These are phyloP conservation scores for Cygnus olor DNA, from an alignment of 2,797 vertebrate species.

Conservation along the genomic window DNA sequence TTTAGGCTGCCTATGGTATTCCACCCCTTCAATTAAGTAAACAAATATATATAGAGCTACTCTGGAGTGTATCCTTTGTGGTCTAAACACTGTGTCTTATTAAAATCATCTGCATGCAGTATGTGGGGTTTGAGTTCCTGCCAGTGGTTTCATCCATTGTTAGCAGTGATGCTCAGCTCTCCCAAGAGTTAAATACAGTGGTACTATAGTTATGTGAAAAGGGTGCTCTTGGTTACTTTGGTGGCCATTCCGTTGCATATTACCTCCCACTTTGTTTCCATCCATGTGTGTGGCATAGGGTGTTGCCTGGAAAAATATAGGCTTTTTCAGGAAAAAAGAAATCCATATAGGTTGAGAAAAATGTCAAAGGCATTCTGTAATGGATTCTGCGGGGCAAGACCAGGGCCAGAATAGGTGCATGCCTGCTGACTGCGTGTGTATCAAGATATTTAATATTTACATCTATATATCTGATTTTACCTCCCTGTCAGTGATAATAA, in stretches of 20 bases:
- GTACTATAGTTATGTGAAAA: slow-evolving; percentile 62
- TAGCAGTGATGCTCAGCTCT: slow-evolving; percentile 69
- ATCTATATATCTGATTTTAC: neutral
- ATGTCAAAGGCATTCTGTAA: slow-evolving; percentile 59
- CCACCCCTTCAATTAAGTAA: slow-evolving; percentile 74
- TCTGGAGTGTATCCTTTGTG: slow-evolving; percentile 69
- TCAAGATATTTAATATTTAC: neutral
- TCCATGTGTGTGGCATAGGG: slow-evolving; percentile 80
- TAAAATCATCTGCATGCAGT: slow-evolving; percentile 73
- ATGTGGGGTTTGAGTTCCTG: slow-evolving; percentile 70
- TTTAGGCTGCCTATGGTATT: slow-evolving; percentile 71
- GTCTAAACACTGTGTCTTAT: slow-evolving; percentile 70
- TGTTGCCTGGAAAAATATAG: slow-evolving; percentile 79
- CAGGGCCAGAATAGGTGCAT: slow-evolving; percentile 21
- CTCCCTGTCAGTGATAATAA: neutral
- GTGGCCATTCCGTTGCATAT: slow-evolving; percentile 60
- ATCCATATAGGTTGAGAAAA: slow-evolving; percentile 70
- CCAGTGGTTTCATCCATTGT: slow-evolving; percentile 80
- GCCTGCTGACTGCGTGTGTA: neutral
- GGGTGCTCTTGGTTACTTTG: slow-evolving; percentile 71
- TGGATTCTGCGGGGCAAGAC: slow-evolving; percentile 15
- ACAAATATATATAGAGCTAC: slow-evolving; percentile 74
- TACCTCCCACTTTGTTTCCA: slow-evolving; percentile 82
- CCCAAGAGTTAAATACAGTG: slow-evolving; percentile 72
- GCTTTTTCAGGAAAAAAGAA: slow-evolving; percentile 65